phyloP scores from a whole-genome alignment of 2,113 vertebrate species.

The Myotis davidii region DNA sequence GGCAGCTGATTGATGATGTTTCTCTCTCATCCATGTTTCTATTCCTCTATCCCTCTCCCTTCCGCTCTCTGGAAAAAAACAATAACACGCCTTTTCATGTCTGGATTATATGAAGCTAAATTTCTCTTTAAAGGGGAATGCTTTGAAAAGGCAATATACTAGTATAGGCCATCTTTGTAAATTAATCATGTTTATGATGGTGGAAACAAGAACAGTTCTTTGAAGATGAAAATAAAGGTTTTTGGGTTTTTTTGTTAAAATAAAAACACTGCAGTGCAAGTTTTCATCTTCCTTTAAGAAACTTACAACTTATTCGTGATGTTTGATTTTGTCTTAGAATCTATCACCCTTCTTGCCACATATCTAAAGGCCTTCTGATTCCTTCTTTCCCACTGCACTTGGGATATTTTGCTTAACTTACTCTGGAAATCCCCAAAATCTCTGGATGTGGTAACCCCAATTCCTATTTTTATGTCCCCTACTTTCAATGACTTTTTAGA shows the following conservation, averaged over 20 bases:
- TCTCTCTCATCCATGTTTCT: too few relatives aligned
- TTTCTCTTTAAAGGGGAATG: too few relatives aligned
- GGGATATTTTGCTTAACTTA: neutral
- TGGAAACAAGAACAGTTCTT: constrained; percentile 21
- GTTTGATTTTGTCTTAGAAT: neutral
- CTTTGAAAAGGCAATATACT: too few relatives aligned
- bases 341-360: neutral
- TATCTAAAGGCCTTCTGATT: neutral
- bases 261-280: neutral
- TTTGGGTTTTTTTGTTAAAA: too few relatives aligned
- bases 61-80: too few relatives aligned
- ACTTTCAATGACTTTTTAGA: neutral
- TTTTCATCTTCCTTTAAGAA: neutral
- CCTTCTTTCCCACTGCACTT: neutral
- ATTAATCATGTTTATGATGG: constrained; percentile 74
- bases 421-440: neutral
- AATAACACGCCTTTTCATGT: too few relatives aligned
- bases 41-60: too few relatives aligned
- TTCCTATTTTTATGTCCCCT: neutral
- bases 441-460: neutral
- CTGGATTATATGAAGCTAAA: too few relatives aligned
- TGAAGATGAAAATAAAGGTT: constrained; percentile 76
- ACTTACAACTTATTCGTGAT: neutral
- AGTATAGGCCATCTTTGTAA: constrained; percentile 71
- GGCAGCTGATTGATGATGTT: too few relatives aligned